These are phyloP conservation scores for Aphrophora alni DNA, from an alignment of 2,888 invertebrate genomes.

Conservation along the genomic window DNA sequence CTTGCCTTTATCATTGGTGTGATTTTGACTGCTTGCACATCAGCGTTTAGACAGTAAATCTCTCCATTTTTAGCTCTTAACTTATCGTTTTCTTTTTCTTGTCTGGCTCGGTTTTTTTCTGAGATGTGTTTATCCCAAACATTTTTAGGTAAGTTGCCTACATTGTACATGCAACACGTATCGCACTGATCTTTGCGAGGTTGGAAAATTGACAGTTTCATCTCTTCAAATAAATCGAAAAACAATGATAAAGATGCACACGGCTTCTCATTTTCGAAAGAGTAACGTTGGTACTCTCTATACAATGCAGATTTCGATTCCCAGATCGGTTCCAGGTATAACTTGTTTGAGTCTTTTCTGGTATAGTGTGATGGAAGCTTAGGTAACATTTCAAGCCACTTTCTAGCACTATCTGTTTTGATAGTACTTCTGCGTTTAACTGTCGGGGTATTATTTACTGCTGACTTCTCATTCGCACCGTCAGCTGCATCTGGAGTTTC, in stretches of 20 bases:
- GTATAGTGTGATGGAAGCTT: slow-evolving; percentile 33
- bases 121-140: background rate
- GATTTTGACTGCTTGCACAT: slow-evolving; percentile 20
- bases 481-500: background rate
- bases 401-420: slow-evolving; percentile 7
- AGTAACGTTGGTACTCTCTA: slow-evolving; percentile 13
- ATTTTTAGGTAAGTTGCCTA: background rate
- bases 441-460: background rate
- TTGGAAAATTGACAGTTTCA: background rate
- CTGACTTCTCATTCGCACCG: too few species aligned
- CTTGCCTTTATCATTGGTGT: too few species aligned
- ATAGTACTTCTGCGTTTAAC: slow-evolving; percentile 15
- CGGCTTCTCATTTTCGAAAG: background rate
- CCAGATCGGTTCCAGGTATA: slow-evolving; percentile 11
- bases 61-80: background rate
- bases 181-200: slow-evolving; percentile 17
- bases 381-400: slow-evolving; percentile 29
- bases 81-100: slow-evolving; percentile 11
- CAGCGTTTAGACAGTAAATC: background rate
- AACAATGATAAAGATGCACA: background rate
- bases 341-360: slow-evolving; percentile 24
- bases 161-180: slow-evolving; percentile 1
- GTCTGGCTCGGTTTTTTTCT: slow-evolving; percentile 9
- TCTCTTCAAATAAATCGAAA: slow-evolving; percentile 5
- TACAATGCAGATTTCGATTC: slow-evolving; percentile 17